These are phyloP conservation scores for Watsonalla binaria DNA, from an alignment of 2,888 invertebrate species.

Conservation along the genomic window DNA sequence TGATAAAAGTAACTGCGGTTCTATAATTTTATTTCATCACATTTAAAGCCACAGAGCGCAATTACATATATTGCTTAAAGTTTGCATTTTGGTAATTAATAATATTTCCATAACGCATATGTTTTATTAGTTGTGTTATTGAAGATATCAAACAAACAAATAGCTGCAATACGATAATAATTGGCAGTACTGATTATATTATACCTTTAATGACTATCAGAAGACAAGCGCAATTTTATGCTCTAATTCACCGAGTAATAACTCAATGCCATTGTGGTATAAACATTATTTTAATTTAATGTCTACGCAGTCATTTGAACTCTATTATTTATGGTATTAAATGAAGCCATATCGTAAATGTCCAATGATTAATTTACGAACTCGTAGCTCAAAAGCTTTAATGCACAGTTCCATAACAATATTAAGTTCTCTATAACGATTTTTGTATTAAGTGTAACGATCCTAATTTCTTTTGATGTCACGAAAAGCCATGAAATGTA, in stretches of 20 bases:
- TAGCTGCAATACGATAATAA: not conserved
- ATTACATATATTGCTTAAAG: too few species aligned
- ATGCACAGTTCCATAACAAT: conserved; percentile 7
- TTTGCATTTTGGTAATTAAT: too few species aligned
- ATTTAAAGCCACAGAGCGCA: too few species aligned
- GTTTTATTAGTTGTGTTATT: too few species aligned
- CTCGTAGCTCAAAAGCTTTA: conserved; percentile 42
- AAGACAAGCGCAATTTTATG: conserved; percentile 25
- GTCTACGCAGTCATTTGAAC: conserved; percentile 33
- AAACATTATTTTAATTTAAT: conserved; percentile 59
- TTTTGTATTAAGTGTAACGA: too few species aligned
- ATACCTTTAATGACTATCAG: conserved; percentile 9
- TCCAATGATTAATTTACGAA: conserved; percentile 52
- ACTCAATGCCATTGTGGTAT: conserved; percentile 42
- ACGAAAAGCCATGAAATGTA: too few species aligned
- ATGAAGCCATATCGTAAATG: conserved; percentile 60
- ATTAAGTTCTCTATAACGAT: not conserved
- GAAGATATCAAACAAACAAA: not conserved
- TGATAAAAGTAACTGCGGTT: too few species aligned
- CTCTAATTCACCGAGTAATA: conserved; percentile 34
- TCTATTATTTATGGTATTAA: conserved; percentile 62
- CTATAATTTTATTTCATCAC: too few species aligned
- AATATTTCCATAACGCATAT: too few species aligned
- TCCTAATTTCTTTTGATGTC: too few species aligned
- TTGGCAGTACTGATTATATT: not conserved